Percentiles rank a stretch among this genome's conserved stretches.
phyloP scores from a whole-genome alignment of 2,113 vertebrate species.

The Pipra filicauda region DNA sequence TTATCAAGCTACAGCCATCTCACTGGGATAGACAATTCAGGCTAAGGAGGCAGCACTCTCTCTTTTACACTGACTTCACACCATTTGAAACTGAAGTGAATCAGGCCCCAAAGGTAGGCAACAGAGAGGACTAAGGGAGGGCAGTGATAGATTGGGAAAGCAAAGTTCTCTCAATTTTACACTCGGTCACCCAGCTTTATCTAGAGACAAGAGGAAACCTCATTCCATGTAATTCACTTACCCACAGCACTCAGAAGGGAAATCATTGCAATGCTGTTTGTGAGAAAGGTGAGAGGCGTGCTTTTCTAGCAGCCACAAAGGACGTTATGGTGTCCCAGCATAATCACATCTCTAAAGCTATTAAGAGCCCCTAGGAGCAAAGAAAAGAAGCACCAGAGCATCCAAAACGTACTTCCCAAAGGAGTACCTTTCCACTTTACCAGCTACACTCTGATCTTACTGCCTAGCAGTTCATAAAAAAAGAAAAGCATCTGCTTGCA shows the following conservation, averaged over 20 bases:
- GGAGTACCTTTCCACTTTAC: neutral
- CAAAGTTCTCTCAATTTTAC: constrained; percentile 57
- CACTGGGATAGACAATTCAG: neutral
- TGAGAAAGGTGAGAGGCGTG: neutral
- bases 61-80: neutral
- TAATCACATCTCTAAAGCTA: constrained; percentile 10
- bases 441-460: neutral
- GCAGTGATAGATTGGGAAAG: constrained; percentile 27
- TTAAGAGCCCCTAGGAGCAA: neutral
- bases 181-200: constrained; percentile 48
- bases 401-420: neutral
- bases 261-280: constrained; percentile 26
- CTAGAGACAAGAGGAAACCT: constrained; percentile 44
- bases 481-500: neutral
- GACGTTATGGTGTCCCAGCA: neutral
- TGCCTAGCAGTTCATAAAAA: neutral
- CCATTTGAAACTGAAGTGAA: neutral
- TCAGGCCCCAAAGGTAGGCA: neutral
- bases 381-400: constrained; percentile 1
- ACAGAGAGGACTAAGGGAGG: neutral
- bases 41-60: neutral
- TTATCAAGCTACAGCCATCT: neutral
- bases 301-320: neutral
- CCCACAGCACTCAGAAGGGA: constrained; percentile 19
- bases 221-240: constrained; percentile 52